Percentiles rank a stretch among this genome's conserved stretches.
Conservation (phyloP, 2,888 invertebrate genomes). For the Tridacna gigas region DNA sequence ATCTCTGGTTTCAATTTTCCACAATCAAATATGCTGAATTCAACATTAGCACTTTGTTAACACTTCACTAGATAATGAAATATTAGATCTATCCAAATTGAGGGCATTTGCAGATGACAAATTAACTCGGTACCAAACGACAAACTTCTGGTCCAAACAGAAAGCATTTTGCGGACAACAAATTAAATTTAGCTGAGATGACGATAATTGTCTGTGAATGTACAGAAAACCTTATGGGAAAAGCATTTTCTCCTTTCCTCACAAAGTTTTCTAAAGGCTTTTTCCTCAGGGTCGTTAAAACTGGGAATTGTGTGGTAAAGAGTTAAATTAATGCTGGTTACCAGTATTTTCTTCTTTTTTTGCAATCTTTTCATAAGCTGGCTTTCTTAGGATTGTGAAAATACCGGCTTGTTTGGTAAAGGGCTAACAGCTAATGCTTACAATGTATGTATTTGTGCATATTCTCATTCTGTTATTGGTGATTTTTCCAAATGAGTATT, state of each 20-base stretch:
- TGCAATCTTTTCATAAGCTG: not conserved
- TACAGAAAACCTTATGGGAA: not conserved
- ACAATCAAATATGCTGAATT: slow-evolving; percentile 49
- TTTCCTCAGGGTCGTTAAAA: not conserved
- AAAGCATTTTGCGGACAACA: not conserved
- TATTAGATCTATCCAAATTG: not conserved
- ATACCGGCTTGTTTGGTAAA: not conserved
- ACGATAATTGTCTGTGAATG: no score
- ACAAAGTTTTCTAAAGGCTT: slow-evolving; percentile 5
- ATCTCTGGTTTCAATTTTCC: slow-evolving; percentile 38
- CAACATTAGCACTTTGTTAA: slow-evolving; percentile 54
- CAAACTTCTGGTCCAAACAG: no score
- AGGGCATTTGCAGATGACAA: not conserved
- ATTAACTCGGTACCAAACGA: no score
- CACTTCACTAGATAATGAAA: no score
- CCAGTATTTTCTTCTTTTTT: not conserved
- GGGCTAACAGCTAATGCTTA: no score
- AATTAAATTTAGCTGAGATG: not conserved
- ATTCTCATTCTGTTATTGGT: no score
- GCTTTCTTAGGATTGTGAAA: not conserved
- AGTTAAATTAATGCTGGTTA: slow-evolving; percentile 3
- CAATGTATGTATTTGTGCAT: no score
- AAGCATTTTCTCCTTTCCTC: not conserved
- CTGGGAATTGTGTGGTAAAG: not conserved
- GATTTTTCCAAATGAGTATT: no score